Evolutionary conservation across 2,888 invertebrate genomes (phyloP), one percentile per base, ranked within the genome.

Genomic region (Oscheius myriophilus): DNA sequence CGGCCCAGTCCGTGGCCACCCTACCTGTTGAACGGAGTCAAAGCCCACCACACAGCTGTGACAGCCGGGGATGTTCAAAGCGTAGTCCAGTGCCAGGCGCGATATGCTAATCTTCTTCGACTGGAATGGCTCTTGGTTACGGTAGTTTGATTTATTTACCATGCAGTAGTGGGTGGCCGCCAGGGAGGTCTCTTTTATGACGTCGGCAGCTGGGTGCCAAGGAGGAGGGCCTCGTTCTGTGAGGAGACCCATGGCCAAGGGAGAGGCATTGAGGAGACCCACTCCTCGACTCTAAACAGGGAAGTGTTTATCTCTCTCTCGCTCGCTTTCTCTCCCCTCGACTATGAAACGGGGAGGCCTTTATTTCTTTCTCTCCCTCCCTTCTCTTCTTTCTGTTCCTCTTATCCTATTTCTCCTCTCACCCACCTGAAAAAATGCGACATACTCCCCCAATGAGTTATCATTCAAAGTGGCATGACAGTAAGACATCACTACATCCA

Each of bases 261-360:
- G 91, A 0, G 93, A 91, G 0, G 94, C 94, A 87, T 93, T 93
- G 33, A 96, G 91, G 18, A 95, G 89, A 0, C 93, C 94, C 6
- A 95, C 87, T 49, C 92, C 91, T 82, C 90, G 90, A 11, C 46
- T 49, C 61, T 61, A 26, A 16, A 18, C n/a, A n/a, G n/a, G n/a
- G n/a, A n/a, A n/a, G n/a, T n/a, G n/a, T n/a, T n/a, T n/a, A n/a
- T n/a, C n/a, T n/a, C n/a, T n/a, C n/a, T n/a, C n/a, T n/a, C n/a
- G n/a, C n/a, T n/a, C n/a, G n/a, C n/a, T n/a, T n/a, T n/a, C n/a
- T n/a, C n/a, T n/a, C n/a, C n/a, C n/a, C n/a, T n/a, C n/a, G n/a
- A n/a, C n/a, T n/a, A n/a, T n/a, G n/a, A n/a, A n/a, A n/a, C n/a
- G n/a, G n/a, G n/a, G n/a, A n/a, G n/a, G n/a, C n/a, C n/a, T n/a